Base-by-base conservation (phyloP, 2,888 invertebrate genomes). In the Pyrrhia umbra region DNA sequence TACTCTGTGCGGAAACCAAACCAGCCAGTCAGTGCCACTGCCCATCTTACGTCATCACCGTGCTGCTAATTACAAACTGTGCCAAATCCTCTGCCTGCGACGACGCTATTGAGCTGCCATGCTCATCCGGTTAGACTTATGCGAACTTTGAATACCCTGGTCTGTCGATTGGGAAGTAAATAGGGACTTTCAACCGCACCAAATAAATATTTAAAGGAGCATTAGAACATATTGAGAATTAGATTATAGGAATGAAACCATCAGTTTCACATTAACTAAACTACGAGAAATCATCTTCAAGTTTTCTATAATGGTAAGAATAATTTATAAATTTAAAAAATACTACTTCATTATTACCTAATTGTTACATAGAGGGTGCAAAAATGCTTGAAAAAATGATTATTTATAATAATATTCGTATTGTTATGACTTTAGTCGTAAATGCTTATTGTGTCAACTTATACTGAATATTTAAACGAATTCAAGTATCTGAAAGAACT, bases 1-100 rank as follows among this genome's bases (percentile, higher is more conserved):
- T 94, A 95, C 72, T 94, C 95, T 94, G 93, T 75, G 23, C 58
- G 72, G 75, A 79, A 75, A 69, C 43, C 51, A 65, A 59, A 43
- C 37, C 10, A 8, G 23, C 2, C 2, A 21, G 39, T 64, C 34
- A 62, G 2, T 34, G 13, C 3, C n/a, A 27, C 25, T 40, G 18
- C n/a, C 37, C 8, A 6, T 18, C 25, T 23, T 9, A 21, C 25
- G 10, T n/a, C 23, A 46, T 10, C 39, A 2, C 4, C 18, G 52
- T 71, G 68, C 75, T 52, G 25, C 37, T 73, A 30, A 20, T 13
- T 50, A 34, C 46, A 13, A 20, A 13, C 13, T 55, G 47, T 55
- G 54, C 47, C n/a, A 46, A 0, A 40, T 27, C 30, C 15, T 37
- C 46, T 55, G 10, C 20, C 43, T 56, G 47, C 21, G 15, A 43